Evolutionary conservation across 2,888 invertebrate genomes (phyloP).

Genomic region (Helicoverpa assulta): DNA sequence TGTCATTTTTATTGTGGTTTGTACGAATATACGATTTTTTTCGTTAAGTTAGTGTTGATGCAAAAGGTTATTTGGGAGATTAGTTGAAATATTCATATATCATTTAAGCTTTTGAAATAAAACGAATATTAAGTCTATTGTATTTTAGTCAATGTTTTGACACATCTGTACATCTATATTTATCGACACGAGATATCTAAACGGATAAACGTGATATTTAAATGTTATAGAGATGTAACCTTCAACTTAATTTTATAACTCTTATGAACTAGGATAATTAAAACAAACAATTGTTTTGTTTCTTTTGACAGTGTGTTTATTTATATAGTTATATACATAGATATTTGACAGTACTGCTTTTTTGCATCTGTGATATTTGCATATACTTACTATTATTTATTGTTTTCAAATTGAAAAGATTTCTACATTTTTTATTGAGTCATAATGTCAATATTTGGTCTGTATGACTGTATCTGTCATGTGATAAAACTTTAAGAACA

Average conservation of each 20-base stretch:
- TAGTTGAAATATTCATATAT: too few species aligned
- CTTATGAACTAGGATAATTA: conserved; percentile 36
- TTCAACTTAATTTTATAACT: too few species aligned
- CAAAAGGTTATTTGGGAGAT: too few species aligned
- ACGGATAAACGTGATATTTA: conserved; percentile 42
- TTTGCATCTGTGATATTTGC: conserved; percentile 26
- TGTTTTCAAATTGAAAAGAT: background rate
- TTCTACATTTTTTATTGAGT: background rate
- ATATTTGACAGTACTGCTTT: too few species aligned
- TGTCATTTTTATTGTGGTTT: conserved; percentile 1
- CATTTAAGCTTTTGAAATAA: too few species aligned
- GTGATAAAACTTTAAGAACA: conserved; percentile 20
- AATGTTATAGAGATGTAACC: conserved; percentile 43
- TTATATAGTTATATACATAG: too few species aligned
- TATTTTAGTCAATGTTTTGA: conserved; percentile 21
- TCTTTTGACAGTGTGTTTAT: conserved; percentile 35
- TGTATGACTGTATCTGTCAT: conserved; percentile 3
- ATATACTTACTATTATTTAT: conserved; percentile 27
- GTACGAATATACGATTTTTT: background rate
- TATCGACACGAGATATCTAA: conserved; percentile 24
- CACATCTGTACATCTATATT: conserved; percentile 5
- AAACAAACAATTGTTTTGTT: conserved; percentile 37
- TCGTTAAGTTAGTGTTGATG: too few species aligned
- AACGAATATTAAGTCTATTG: conserved; percentile 6
- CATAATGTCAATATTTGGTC: background rate